Base-by-base conservation (phyloP, 53 echinoderm and acorn worm species). In the Mesocentrotus franciscanus region DNA sequence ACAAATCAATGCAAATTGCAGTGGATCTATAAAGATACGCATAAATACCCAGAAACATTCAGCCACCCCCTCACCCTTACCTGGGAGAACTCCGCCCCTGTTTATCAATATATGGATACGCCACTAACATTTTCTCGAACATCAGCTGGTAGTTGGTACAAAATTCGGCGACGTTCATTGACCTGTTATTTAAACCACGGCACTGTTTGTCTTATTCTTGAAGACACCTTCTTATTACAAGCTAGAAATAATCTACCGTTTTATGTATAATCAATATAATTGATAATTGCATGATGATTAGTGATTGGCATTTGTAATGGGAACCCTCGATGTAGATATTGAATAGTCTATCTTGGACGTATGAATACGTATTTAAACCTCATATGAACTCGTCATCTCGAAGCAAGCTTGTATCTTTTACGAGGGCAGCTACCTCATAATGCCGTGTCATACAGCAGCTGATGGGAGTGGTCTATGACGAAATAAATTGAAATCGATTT, bases 401-500 rank as follows among this genome's bases (percentile, higher is more conserved):
- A 42, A 81, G 42, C 18, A 16, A 34, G 13, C 35, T 78, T 33
- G 24, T 42, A 81, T 20, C n/a, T 16, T 81, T 81, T 39, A 81
- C 20, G 81, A 81, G 81, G 81, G 36, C 81, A 81, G 17, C 42
- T 81, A 81, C 81, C 81, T 22, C 81, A 42, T 34, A 34, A 20
- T 33, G 15, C 6, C 64, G 33, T 32, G 76, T 33, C 33, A 33
- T 76, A 49, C 15, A 29, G 27, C 32, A 90, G 27, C 59, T 29
- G 90, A 60, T 58, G 29, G 90, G 60, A 4, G 11, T 30, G 15
- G 27, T 60, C 29, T 90, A 26, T 30, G 60, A 32, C 20, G 10
- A 27, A 36, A 90, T 90, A 90, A 90, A 90, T 90, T 60, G 90
- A 90, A 90, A 90, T 90, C 90, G 90, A 90, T 90, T 90, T 90